A percentile compares a stretch with the other conserved stretches of the same genome.
Evolutionary conservation across 2,797 vertebrate genomes (phyloP).

Genomic region (Macrochelys suwanniensis): DNA sequence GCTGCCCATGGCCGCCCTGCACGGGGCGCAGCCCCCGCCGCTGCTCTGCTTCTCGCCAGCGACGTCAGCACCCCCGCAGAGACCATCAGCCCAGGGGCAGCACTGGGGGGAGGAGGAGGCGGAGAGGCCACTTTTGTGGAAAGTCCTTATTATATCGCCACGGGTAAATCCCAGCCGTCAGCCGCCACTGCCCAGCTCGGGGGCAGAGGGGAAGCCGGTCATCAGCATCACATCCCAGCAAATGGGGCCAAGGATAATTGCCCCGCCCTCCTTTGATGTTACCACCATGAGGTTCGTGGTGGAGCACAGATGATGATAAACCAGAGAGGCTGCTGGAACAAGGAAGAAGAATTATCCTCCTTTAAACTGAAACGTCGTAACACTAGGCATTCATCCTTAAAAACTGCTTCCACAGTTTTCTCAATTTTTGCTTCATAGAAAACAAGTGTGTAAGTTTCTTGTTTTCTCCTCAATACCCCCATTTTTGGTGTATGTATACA

Average conservation of each 20-base stretch:
- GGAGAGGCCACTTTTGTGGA: constrained; percentile 83
- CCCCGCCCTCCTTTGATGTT: constrained; percentile 96
- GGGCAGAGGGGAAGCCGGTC: constrained; percentile 87
- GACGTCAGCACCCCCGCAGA: constrained; percentile 53
- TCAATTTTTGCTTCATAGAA: constrained; percentile 73
- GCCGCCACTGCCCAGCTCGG: constrained; percentile 70
- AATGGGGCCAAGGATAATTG: constrained; percentile 91
- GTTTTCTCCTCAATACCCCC: constrained; percentile 57
- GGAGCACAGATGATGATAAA: constrained; percentile 90
- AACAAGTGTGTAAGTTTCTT: constrained; percentile 76
- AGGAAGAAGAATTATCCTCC: constrained; percentile 67
- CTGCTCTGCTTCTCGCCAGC: constrained; percentile 85
- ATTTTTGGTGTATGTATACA: constrained; percentile 59
- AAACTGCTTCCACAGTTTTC: constrained; percentile 68
- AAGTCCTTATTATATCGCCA: constrained; percentile 89
- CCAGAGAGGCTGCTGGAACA: constrained; percentile 19
- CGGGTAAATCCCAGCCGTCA: constrained; percentile 74
- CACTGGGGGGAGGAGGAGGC: constrained; percentile 41
- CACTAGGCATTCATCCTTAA: constrained; percentile 66
- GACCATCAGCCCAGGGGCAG: constrained; percentile 50
- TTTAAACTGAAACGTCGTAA: constrained; percentile 67
- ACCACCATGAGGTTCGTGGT: constrained; percentile 99
- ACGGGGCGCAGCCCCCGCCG: constrained; percentile 76
- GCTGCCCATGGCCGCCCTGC: constrained; percentile 76
- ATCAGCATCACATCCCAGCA: constrained; percentile 95